Conservation (phyloP, 1,140 invertebrate genomes). For the Lepidurus packardi region DNA sequence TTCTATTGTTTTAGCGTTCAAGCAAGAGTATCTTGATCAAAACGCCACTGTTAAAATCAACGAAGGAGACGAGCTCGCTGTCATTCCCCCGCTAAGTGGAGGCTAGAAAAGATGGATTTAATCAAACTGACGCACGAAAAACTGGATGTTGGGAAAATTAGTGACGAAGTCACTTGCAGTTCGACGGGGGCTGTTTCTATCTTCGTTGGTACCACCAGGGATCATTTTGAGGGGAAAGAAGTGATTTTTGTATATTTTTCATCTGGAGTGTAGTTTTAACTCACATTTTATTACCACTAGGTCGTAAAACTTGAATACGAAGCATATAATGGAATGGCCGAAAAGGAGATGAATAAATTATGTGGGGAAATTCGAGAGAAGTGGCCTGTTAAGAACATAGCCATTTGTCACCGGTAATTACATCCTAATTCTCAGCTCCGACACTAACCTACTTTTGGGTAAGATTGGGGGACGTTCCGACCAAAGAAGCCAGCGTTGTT, state of each 20-base stretch:
- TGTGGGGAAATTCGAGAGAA: constrained; percentile 62
- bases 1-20: constrained; percentile 69
- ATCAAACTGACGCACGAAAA: constrained; percentile 62
- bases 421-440: not conserved
- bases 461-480: constrained; percentile 75
- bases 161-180: constrained; percentile 58
- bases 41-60: constrained; percentile 53
- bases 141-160: constrained; percentile 62
- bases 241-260: constrained; percentile 44
- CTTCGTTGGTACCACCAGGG: constrained; percentile 86
- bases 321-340: constrained; percentile 86
- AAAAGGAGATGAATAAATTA: constrained; percentile 72
- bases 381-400: constrained; percentile 72
- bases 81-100: constrained; percentile 82
- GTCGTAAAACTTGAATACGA: constrained; percentile 83
- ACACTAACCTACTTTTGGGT: constrained; percentile 37
- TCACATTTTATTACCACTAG: constrained; percentile 42
- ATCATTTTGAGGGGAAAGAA: constrained; percentile 79
- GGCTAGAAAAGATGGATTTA: constrained; percentile 52
- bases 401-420: constrained; percentile 64
- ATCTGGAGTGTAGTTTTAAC: constrained; percentile 24
- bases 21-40: constrained; percentile 64
- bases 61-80: constrained; percentile 66
- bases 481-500: constrained; percentile 79
- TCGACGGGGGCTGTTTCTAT: constrained; percentile 79